These are phyloP conservation scores for Bujurquina vittata DNA, from an alignment of 2,113 vertebrate species.

Conservation along the genomic window DNA sequence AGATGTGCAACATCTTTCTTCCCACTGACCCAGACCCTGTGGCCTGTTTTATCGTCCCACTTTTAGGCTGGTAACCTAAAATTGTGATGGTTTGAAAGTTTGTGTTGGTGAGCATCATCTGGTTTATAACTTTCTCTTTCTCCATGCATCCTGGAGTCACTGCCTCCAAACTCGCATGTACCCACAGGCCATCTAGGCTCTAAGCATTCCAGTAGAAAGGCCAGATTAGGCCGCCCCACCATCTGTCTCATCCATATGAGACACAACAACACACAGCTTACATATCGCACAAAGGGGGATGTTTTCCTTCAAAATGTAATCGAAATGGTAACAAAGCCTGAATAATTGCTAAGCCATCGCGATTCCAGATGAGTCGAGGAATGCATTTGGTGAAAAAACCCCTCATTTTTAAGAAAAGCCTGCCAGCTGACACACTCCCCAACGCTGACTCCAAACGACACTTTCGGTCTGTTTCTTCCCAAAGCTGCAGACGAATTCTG, in stretches of 20 bases:
- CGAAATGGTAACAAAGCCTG: neutral
- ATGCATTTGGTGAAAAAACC: constrained; percentile 8
- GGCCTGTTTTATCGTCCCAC: constrained; percentile 54
- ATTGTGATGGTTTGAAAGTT: constrained; percentile 17
- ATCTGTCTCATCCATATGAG: constrained; percentile 56
- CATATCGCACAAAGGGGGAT: constrained; percentile 1
- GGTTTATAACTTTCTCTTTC: constrained; percentile 1
- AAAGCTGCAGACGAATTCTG: constrained; percentile 45
- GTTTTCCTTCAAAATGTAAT: constrained; percentile 5
- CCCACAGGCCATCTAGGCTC: constrained; percentile 35
- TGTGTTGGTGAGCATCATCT: constrained; percentile 1
- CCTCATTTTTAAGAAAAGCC: constrained; percentile 21
- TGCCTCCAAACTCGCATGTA: constrained; percentile 21
- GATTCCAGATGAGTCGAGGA: constrained; percentile 12
- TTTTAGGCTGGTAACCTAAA: constrained; percentile 55
- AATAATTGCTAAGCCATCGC: constrained; percentile 18
- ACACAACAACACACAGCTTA: constrained; percentile 39
- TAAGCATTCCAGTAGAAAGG: constrained; percentile 33
- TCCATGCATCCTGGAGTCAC: constrained; percentile 15
- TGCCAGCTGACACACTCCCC: neutral
- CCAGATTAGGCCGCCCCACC: constrained; percentile 45
- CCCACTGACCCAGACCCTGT: constrained; percentile 59
- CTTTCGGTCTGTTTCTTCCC: constrained; percentile 50
- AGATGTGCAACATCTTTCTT: constrained; percentile 29
- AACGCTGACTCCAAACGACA: constrained; percentile 42